Percentiles rank a stretch among this genome's conserved stretches.
These are phyloP conservation scores for Hippocampus zosterae DNA, from an alignment of 2,113 vertebrate species.

Conservation along the genomic window DNA sequence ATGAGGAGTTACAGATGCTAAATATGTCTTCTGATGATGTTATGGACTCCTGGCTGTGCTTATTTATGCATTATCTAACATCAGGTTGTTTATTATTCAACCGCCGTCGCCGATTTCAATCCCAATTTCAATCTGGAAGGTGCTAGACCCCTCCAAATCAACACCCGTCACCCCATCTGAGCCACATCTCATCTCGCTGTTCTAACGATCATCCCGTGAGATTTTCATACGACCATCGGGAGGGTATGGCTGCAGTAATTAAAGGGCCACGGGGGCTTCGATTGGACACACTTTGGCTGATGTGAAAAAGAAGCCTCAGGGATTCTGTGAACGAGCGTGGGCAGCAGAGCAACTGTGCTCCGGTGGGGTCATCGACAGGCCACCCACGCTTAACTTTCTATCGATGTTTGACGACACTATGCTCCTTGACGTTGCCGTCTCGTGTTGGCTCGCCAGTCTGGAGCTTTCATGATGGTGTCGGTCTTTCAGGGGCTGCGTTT, in stretches of 20 bases:
- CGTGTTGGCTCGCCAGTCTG: slow-evolving; percentile 4
- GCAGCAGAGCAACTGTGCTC: slow-evolving; percentile 45
- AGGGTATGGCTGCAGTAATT: slow-evolving; percentile 65
- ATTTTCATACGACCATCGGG: slow-evolving; percentile 64
- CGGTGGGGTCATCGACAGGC: slow-evolving; percentile 42
- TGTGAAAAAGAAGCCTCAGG: slow-evolving; percentile 29
- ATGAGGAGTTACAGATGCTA: neutral
- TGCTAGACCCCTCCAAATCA: slow-evolving; percentile 25
- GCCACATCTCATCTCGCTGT: slow-evolving; percentile 54
- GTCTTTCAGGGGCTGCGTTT: neutral
- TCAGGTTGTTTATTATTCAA: slow-evolving; percentile 39
- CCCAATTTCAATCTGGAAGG: slow-evolving; percentile 43
- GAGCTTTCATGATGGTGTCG: neutral
- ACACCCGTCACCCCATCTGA: slow-evolving; percentile 50
- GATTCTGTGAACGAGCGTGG: slow-evolving; percentile 42
- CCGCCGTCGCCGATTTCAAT: slow-evolving; percentile 39
- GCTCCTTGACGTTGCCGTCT: neutral
- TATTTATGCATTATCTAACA: slow-evolving; percentile 15
- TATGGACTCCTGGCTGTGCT: neutral
- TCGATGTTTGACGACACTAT: slow-evolving; percentile 41
- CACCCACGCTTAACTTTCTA: slow-evolving; percentile 53
- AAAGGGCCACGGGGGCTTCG: slow-evolving; percentile 55
- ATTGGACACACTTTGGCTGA: slow-evolving; percentile 56
- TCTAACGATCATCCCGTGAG: slow-evolving; percentile 53
- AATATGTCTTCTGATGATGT: neutral